These are phyloP conservation scores for Pipistrellus pipistrellus DNA, from an alignment of 2,797 vertebrate genomes.

Conservation along the genomic window DNA sequence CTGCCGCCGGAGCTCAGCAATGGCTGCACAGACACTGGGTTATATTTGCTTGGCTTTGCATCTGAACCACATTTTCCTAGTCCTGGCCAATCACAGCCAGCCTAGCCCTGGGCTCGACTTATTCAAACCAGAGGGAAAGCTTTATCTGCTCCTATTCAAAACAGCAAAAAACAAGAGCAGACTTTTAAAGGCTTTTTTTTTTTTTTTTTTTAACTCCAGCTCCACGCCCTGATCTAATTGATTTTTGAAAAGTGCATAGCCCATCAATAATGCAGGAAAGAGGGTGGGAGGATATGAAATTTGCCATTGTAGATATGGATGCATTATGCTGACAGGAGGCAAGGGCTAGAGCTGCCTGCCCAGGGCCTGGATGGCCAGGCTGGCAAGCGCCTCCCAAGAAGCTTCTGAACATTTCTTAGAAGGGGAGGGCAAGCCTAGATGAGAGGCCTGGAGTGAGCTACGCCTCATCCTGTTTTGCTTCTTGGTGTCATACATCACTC, in stretches of 20 bases:
- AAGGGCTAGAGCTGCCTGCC: background rate
- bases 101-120: constrained; percentile 73
- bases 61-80: constrained; percentile 85
- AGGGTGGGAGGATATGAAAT: constrained; percentile 72
- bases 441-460: background rate
- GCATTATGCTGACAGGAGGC: constrained; percentile 56
- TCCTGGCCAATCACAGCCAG: constrained; percentile 89
- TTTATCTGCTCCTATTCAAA: constrained; percentile 83
- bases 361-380: background rate
- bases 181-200: constrained; percentile 77
- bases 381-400: background rate
- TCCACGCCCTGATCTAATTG: constrained; percentile 85
- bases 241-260: constrained; percentile 86
- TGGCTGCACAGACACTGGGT: constrained; percentile 47
- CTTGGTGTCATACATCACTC: background rate
- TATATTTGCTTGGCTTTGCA: constrained; percentile 95
- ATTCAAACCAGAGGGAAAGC: constrained; percentile 84
- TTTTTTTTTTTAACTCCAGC: constrained; percentile 64
- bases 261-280: constrained; percentile 87
- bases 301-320: constrained; percentile 75
- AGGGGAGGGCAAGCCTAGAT: background rate
- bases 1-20: background rate
- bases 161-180: constrained; percentile 64
- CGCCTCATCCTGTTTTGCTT: background rate
- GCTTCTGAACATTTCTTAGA: constrained; percentile 24